A percentile compares a stretch with the other conserved stretches of the same genome.
Evolutionary conservation across 2,888 invertebrate species (phyloP).

Genomic region (Ischnus inquisitorius): DNA sequence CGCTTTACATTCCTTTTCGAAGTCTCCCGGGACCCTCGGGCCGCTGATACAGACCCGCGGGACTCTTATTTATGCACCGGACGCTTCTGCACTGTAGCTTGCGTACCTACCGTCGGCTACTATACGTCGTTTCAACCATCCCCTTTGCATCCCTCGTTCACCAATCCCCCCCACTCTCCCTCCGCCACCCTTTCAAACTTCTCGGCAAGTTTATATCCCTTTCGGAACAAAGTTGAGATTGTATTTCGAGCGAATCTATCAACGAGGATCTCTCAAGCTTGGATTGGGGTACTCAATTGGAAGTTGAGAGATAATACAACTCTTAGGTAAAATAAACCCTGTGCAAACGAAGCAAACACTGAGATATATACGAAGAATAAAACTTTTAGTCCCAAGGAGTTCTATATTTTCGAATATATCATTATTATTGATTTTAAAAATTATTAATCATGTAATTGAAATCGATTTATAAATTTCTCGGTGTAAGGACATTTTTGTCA

Average conservation of each 20-base stretch:
- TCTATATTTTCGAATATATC: too few relatives aligned
- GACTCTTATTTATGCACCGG: constrained; percentile 70
- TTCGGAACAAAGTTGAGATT: constrained; percentile 48
- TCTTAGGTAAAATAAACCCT: neutral
- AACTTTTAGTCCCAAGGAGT: too few relatives aligned
- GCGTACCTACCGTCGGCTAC: constrained; percentile 52
- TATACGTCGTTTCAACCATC: constrained; percentile 36
- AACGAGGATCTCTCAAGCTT: neutral
- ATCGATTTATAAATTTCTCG: too few relatives aligned
- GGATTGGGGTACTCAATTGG: neutral
- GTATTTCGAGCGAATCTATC: constrained; percentile 25
- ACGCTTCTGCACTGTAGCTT: constrained; percentile 60
- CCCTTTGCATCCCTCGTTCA: constrained; percentile 9
- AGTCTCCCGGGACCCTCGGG: constrained; percentile 72
- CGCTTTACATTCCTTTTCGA: constrained; percentile 82
- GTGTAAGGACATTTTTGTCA: too few relatives aligned
- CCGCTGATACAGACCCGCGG: constrained; percentile 74
- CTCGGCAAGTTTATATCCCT: constrained; percentile 60
- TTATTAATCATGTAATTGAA: too few relatives aligned
- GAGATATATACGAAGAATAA: too few relatives aligned
- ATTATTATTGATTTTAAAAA: too few relatives aligned
- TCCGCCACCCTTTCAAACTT: constrained; percentile 46
- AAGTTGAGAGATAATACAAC: neutral
- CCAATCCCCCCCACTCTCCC: neutral
- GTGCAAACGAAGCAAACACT: neutral